A percentile compares a stretch with the other conserved stretches of the same genome.
These are phyloP conservation scores for Narcine bancroftii DNA, from an alignment of 2,113 vertebrate genomes.

Conservation along the genomic window DNA sequence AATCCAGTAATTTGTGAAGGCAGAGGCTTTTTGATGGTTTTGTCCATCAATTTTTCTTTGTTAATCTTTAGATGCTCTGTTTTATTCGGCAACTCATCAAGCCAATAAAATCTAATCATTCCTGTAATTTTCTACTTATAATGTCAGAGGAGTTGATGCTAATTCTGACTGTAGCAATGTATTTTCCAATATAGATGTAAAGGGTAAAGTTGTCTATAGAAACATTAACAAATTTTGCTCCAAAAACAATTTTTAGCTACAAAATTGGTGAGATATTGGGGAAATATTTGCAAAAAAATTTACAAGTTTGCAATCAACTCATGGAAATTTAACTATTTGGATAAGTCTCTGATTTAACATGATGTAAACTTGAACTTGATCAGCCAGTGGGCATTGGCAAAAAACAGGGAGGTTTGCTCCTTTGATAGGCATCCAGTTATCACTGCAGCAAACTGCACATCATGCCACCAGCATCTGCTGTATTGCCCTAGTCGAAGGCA, in stretches of 20 bases:
- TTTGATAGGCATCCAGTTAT: not conserved
- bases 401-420: not conserved
- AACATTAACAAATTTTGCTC: not conserved
- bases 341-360: not conserved
- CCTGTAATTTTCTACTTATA: not conserved
- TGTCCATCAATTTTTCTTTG: not conserved
- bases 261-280: not conserved
- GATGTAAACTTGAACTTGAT: too few relatives aligned
- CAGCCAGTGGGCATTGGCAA: too few relatives aligned
- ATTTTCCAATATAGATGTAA: not conserved
- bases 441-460: not conserved
- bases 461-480: not conserved
- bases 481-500: not conserved
- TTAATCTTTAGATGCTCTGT: not conserved
- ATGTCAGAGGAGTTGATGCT: not conserved
- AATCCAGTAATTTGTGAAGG: not conserved
- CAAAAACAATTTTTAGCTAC: not conserved
- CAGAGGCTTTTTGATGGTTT: not conserved
- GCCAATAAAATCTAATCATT: not conserved
- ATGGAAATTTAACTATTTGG: not conserved
- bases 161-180: not conserved
- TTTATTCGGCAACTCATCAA: not conserved
- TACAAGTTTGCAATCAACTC: not conserved
- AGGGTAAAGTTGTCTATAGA: not conserved
- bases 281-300: not conserved